Percentiles rank a stretch among this genome's conserved stretches.
These are phyloP conservation scores for Papilio xuthus DNA, from an alignment of 1,140 invertebrate species.

Conservation along the genomic window DNA sequence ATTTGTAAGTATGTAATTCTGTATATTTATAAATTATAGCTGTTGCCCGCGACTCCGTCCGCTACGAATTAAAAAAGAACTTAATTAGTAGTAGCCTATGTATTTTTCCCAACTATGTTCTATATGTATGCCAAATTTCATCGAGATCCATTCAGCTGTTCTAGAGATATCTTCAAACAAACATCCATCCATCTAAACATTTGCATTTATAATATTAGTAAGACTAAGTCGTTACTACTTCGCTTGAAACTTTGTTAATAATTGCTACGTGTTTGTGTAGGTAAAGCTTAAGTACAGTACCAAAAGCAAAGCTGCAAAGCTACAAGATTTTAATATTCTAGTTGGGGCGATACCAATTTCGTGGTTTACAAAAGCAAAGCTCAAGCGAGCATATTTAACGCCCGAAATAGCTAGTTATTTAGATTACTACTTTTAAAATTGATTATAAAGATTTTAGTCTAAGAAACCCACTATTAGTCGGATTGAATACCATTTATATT, in stretches of 20 bases:
- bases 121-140: no score
- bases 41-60: no score
- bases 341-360: conserved; percentile 1
- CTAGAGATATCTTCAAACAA: no score
- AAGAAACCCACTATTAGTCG: no score
- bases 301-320: background rate
- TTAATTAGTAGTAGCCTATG: background rate
- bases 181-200: no score
- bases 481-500: no score
- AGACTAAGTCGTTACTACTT: no score
- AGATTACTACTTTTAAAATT: background rate
- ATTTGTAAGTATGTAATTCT: conserved; percentile 2
- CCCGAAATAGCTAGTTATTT: background rate
- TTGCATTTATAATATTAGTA: no score
- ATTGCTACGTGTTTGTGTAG: background rate
- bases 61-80: background rate
- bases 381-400: background rate
- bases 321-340: background rate
- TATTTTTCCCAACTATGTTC: no score
- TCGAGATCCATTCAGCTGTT: no score
- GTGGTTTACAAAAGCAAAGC: background rate
- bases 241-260: background rate
- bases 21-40: background rate
- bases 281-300: background rate
- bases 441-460: background rate